Percentiles rank a stretch among this genome's conserved stretches.
Evolutionary conservation across 2,888 invertebrate species (phyloP).

Genomic region (Chrysolina haemoptera): DNA sequence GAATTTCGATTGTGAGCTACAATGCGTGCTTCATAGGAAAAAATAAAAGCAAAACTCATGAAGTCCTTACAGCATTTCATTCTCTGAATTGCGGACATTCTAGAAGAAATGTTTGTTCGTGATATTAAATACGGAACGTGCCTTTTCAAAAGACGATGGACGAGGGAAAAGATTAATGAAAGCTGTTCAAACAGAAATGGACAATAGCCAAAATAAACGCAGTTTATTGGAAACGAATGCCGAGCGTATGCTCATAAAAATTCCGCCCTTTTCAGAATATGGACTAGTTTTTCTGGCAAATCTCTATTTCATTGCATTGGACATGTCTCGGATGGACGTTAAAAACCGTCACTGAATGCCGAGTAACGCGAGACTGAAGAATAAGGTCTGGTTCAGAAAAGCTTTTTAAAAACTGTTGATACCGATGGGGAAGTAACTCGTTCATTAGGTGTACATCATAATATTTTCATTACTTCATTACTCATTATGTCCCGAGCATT

Average conservation of each 20-base stretch:
- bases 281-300: constrained; percentile 22
- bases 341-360: not conserved
- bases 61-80: not conserved
- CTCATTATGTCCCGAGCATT: too few relatives aligned
- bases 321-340: constrained; percentile 5
- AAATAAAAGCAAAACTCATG: too few relatives aligned
- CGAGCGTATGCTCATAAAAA: constrained; percentile 36
- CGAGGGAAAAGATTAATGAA: constrained; percentile 43
- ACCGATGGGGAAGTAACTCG: too few relatives aligned
- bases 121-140: constrained; percentile 42
- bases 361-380: not conserved
- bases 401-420: not conserved
- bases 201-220: constrained; percentile 38
- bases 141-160: constrained; percentile 30
- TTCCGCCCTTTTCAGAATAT: constrained; percentile 14
- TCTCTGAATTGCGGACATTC: not conserved
- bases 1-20: too few relatives aligned
- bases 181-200: constrained; percentile 47
- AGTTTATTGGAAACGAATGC: constrained; percentile 30
- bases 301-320: constrained; percentile 23
- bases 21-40: too few relatives aligned
- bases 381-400: not conserved
- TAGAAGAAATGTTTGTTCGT: constrained; percentile 22
- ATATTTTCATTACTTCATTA: too few relatives aligned
- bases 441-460: too few relatives aligned